Conservation (phyloP, 37 sponge, comb jelly and placozoan genomes). For the Halisarca cf. caerulea region DNA sequence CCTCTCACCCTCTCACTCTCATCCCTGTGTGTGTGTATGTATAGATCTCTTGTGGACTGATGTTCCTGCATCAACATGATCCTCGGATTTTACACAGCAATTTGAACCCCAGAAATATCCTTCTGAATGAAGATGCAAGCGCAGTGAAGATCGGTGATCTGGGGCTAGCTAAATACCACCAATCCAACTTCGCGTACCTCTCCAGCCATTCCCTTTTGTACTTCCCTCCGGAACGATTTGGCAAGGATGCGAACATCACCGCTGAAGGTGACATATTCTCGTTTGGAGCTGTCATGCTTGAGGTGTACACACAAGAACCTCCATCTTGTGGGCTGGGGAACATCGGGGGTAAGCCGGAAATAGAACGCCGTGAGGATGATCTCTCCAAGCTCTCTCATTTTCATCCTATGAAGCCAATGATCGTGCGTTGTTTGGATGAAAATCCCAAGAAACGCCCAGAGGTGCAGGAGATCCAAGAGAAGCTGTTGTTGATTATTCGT, state of each 20-base stretch:
- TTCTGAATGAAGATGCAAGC: not conserved
- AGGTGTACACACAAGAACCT: not conserved
- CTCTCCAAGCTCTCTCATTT: not conserved
- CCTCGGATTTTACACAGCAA: too few relatives aligned
- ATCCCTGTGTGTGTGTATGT: not conserved
- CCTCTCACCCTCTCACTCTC: too few relatives aligned
- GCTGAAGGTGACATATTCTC: constrained; percentile 3
- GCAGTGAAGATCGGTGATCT: not conserved
- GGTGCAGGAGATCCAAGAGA: not conserved
- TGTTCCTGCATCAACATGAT: too few relatives aligned
- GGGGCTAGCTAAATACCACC: not conserved
- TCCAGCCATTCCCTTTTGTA: not conserved
- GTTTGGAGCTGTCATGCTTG: not conserved
- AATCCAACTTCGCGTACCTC: not conserved
- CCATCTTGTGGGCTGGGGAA: not conserved
- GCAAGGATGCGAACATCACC: not conserved
- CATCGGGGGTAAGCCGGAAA: not conserved
- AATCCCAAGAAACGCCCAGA: not conserved
- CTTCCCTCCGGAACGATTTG: not conserved
- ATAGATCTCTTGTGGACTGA: too few relatives aligned
- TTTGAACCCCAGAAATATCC: not conserved
- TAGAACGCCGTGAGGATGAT: constrained; percentile 2
- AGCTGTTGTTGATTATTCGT: not conserved
- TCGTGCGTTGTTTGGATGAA: not conserved
- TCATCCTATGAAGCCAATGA: not conserved